Evolutionary conservation across 2,797 vertebrate species (phyloP).

Genomic region (Spea hammondii): DNA sequence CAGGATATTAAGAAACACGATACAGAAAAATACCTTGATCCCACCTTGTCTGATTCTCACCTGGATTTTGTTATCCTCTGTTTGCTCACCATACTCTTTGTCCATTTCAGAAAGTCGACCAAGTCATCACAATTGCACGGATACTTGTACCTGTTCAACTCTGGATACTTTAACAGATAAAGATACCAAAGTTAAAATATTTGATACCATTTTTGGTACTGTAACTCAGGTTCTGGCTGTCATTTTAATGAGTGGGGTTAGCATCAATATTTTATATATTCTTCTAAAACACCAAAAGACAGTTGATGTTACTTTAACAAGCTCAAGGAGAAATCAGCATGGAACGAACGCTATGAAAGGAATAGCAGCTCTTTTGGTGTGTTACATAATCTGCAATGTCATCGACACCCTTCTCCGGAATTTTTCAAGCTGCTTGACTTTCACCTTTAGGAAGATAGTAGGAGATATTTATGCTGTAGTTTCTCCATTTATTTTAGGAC

Average conservation of each 20-base stretch:
- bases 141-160: conserved; percentile 12
- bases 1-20: not conserved
- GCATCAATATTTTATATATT: conserved; percentile 13
- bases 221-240: not conserved
- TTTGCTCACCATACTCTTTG: conserved; percentile 8
- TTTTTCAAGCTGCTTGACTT: not conserved
- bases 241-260: conserved; percentile 4
- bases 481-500: conserved; percentile 25
- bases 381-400: not conserved
- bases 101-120: conserved; percentile 1
- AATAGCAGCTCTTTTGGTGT: conserved; percentile 11
- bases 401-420: not conserved
- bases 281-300: conserved; percentile 30
- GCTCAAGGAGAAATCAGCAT: not conserved
- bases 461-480: conserved; percentile 2
- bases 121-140: not conserved
- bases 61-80: not conserved
- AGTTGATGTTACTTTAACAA: not conserved
- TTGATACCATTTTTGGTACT: not conserved
- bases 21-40: not conserved
- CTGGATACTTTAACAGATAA: not conserved
- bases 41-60: not conserved
- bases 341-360: conserved; percentile 14
- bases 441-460: not conserved
- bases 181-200: not conserved